These are phyloP conservation scores for Thalassarche chlororhynchos DNA, from an alignment of 2,113 vertebrate genomes.

Conservation along the genomic window DNA sequence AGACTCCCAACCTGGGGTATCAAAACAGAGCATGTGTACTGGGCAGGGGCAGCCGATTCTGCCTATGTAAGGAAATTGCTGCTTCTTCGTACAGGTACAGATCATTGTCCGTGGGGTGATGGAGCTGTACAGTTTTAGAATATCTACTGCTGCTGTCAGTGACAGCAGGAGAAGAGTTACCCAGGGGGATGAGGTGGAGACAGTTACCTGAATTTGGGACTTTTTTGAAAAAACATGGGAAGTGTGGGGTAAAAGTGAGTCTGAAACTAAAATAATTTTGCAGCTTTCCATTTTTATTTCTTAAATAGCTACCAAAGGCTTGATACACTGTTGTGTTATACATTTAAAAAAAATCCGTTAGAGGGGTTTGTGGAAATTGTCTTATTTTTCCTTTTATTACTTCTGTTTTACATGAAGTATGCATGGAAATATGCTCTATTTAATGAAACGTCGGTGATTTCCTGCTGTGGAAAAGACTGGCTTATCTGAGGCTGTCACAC, in stretches of 20 bases:
- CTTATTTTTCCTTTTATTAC: neutral
- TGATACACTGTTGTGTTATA: neutral
- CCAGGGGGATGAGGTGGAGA: neutral
- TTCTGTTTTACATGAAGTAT: neutral
- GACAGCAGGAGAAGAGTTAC: neutral
- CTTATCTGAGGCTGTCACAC: constrained; percentile 45
- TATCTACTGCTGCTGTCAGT: neutral
- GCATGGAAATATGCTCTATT: neutral
- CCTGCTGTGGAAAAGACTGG: neutral
- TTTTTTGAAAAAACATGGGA: neutral
- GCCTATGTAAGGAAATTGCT: accelerated
- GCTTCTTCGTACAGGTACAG: accelerated
- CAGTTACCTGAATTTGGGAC: neutral
- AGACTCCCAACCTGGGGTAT: neutral
- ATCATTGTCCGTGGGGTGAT: neutral
- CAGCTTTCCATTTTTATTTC: neutral
- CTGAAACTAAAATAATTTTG: neutral
- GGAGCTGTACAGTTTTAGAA: neutral
- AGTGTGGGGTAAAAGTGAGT: neutral
- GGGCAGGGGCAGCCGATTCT: neutral
- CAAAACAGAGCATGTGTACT: neutral
- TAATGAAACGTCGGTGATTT: neutral
- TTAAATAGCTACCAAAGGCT: neutral
- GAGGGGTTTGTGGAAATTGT: neutral
- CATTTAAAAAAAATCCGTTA: neutral